These are phyloP conservation scores for Zosterops hypoxanthus DNA, from an alignment of 2,113 vertebrate genomes.

Conservation along the genomic window DNA sequence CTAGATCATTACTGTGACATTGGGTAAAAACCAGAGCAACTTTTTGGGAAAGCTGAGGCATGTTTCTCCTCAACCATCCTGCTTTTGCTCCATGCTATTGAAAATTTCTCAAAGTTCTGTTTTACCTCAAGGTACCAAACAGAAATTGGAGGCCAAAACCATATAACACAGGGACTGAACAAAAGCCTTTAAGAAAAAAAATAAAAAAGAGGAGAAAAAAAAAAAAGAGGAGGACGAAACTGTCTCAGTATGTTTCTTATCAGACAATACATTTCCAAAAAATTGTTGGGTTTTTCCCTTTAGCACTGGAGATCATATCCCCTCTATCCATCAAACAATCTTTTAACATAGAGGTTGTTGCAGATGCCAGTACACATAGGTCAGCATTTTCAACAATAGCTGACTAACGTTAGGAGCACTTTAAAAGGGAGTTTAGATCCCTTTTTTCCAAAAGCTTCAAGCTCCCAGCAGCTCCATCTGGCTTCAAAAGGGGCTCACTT, in stretches of 20 bases:
- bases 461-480: not conserved
- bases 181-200: not conserved
- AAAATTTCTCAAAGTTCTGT: not conserved
- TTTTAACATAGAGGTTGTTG: not conserved
- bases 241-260: not conserved
- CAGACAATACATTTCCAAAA: not conserved
- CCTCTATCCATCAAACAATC: not conserved
- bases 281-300: not conserved
- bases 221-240: not conserved
- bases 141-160: not conserved
- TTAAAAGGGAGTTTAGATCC: not conserved
- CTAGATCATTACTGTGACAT: not conserved
- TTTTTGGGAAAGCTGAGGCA: not conserved
- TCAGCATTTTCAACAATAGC: slow-evolving; percentile 8
- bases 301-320: not conserved
- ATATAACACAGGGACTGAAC: not conserved
- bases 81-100: not conserved
- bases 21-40: not conserved
- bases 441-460: not conserved
- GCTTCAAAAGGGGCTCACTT: not conserved
- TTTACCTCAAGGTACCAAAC: not conserved
- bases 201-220: not conserved
- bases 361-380: not conserved
- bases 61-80: not conserved
- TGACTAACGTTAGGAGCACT: not conserved